Base-by-base conservation (phyloP, 2,888 invertebrate genomes). In the Trisateles emortualis region DNA sequence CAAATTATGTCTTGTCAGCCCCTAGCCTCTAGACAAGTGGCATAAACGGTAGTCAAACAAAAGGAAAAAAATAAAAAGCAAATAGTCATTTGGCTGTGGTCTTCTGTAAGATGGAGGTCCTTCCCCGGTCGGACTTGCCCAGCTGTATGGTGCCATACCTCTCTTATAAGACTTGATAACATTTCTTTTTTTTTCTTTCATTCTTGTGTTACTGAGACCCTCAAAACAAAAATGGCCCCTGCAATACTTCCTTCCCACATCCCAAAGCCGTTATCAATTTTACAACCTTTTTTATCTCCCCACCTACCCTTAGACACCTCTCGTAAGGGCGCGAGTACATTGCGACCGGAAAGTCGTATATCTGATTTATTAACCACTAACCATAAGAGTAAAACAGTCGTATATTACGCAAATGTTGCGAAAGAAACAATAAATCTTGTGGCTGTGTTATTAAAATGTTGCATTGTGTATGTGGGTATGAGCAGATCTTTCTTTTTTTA, bases 311-410 rank as follows among this genome's bases (percentile, higher is more conserved):
- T 36, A 44, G 43, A 24, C 41, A 29, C 22, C 33, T 53, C 35
- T 16, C 30, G 29, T 60, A 60, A 64, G 61, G 42, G 52, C 47
- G 13, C 41, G 53, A 67, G 52, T 60, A 68, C 68, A 67, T 41
- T 47, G 52, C 52, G 65, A 71, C 66, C 74, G 72, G 69, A 73
- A 74, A 74, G 63, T 65, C 72, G 71, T 78, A 76, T 74, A 59
- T 52, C 44, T 74, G 75, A 79, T 79, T 79, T 79, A 79, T 75
- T 41, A 52, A 46, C 51, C 62, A 64, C 70, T 68, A 77, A 74
- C 70, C 66, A 66, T 46, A 67, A 60, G 61, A 72, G 71, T 75
- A 69, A 76, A 78, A 76, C 64, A 57, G 54, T 60, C 61, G 67
- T 72, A 74, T 71, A 62, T 71, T 64, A 67, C 49, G 64, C 69